A percentile compares a stretch with the other conserved stretches of the same genome.
phyloP scores from a whole-genome alignment of 2,113 vertebrate species.

The Lanius collurio region DNA sequence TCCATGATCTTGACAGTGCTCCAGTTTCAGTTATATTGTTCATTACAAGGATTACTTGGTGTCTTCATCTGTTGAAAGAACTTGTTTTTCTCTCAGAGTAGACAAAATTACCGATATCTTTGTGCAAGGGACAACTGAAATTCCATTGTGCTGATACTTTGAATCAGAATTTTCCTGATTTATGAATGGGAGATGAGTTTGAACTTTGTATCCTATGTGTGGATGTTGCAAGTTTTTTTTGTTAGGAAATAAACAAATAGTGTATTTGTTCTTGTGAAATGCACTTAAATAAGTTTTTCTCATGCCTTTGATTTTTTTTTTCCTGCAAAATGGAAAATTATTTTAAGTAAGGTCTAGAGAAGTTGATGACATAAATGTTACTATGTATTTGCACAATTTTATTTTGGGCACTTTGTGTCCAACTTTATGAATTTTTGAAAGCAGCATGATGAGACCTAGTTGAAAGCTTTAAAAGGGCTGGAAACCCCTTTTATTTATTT shows the following conservation, averaged over 20 bases:
- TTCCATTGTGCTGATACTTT: not conserved
- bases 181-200: not conserved
- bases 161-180: not conserved
- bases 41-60: not conserved
- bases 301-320: not conserved
- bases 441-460: not conserved
- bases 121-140: not conserved
- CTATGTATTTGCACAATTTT: not conserved
- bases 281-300: not conserved
- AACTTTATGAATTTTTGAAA: not conserved
- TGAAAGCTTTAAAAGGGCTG: not conserved
- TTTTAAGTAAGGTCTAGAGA: not conserved
- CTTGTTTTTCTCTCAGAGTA: not conserved
- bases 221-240: not conserved
- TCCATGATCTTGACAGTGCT: not conserved
- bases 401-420: not conserved
- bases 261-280: not conserved
- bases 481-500: not conserved
- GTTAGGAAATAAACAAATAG: not conserved
- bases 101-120: not conserved
- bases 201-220: not conserved
- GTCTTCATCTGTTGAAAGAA: not conserved
- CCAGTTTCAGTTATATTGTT: not conserved
- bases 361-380: not conserved
- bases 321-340: not conserved